Evolutionary conservation across 2,113 vertebrate genomes (phyloP).

Genomic region (Xiphorhynchus elegans): DNA sequence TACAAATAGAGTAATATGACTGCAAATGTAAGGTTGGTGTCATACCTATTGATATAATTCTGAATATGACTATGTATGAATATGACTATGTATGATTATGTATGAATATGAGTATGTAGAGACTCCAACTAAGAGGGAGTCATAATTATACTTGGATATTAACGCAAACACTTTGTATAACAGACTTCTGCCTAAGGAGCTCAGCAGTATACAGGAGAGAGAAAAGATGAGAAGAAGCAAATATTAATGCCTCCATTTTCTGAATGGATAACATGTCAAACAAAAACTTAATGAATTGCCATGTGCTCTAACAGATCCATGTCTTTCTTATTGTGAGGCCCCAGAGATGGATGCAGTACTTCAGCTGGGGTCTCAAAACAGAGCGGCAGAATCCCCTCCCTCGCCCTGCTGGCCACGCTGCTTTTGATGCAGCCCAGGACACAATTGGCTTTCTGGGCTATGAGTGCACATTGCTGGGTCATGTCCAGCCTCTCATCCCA

Average conservation of each 20-base stretch:
- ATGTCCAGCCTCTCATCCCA: not conserved
- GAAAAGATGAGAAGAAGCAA: not conserved
- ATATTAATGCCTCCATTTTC: not conserved
- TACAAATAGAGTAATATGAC: not conserved
- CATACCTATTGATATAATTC: not conserved
- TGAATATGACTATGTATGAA: not conserved
- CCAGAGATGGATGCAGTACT: not conserved
- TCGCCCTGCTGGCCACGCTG: fast-evolving
- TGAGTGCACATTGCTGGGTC: not conserved
- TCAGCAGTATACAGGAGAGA: not conserved
- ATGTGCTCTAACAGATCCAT: not conserved
- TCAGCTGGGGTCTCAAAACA: not conserved
- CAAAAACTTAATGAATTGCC: not conserved
- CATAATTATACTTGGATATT: not conserved
- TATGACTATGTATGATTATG: not conserved
- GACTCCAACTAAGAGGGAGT: not conserved
- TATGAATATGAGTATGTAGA: not conserved
- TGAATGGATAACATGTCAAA: not conserved
- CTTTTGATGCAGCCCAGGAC: not conserved
- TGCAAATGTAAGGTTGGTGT: not conserved
- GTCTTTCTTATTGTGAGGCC: not conserved
- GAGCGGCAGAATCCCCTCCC: not conserved
- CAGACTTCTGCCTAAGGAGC: not conserved
- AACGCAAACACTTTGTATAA: not conserved
- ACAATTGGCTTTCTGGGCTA: fast-evolving